Percentiles rank a stretch among this genome's conserved stretches.
Evolutionary conservation across 2,888 invertebrate genomes (phyloP).

Genomic region (Eupithecia subfuscata): DNA sequence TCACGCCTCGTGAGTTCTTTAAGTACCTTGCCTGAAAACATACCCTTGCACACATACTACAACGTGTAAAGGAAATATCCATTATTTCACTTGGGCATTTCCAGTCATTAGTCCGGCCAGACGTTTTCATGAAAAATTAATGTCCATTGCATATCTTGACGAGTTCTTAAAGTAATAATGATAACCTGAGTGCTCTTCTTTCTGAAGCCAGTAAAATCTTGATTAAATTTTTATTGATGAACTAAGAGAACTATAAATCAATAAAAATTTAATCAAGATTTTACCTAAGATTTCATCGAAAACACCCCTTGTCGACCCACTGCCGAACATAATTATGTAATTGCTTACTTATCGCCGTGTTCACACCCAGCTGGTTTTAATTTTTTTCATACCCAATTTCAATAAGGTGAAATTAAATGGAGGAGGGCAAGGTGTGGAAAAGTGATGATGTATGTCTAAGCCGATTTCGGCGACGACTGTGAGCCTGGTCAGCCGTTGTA

Average conservation of each 20-base stretch:
- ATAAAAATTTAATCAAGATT: neutral
- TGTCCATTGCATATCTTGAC: constrained; percentile 38
- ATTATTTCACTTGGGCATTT: neutral
- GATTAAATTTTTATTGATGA: too few species aligned
- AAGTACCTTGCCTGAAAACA: neutral
- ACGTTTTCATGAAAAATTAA: constrained; percentile 44
- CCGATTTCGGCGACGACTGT: too few species aligned
- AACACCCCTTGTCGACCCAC: neutral
- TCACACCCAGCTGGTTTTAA: too few species aligned
- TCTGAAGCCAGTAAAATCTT: too few species aligned
- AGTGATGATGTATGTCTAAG: too few species aligned
- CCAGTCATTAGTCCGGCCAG: constrained; percentile 25
- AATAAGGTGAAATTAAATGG: too few species aligned
- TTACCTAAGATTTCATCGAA: neutral
- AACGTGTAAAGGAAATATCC: neutral
- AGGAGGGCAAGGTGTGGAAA: too few species aligned
- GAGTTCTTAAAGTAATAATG: constrained; percentile 15
- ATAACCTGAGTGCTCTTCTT: neutral
- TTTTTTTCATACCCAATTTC: too few species aligned
- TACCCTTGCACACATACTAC: neutral
- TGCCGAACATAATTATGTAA: neutral
- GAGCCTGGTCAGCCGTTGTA: too few species aligned
- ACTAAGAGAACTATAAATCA: too few species aligned
- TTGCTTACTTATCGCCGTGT: too few species aligned
- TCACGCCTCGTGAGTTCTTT: neutral